Base-by-base conservation (phyloP, 2,113 vertebrate genomes). In the Nibea albiflora region DNA sequence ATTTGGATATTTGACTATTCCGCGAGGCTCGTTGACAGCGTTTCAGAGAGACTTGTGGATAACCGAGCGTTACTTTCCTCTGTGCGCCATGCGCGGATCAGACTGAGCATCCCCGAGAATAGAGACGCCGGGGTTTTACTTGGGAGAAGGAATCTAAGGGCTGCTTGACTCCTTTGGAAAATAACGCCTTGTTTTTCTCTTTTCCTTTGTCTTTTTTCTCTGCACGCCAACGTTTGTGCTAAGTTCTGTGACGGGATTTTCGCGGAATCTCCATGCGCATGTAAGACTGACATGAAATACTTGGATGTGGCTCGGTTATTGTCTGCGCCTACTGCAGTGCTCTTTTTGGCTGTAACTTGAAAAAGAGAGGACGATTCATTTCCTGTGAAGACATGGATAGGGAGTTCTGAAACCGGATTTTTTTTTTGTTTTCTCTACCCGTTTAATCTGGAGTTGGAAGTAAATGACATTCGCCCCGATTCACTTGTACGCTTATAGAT, bases 271-370 rank as follows among this genome's bases (percentile, higher is more conserved):
- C 46, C 24, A 11, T 72, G 83, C 62, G 65, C 77, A 56, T 80
- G 35, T 60, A 47, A 84, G 82, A 91, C 78, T 84, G 89, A 82
- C 88, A 85, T 78, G 86, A 80, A 76, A 87, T 73, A 91, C 88
- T 93, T 88, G 91, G 90, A 94, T 84, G 82, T 85, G 83, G 90
- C 79, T 89, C 61, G 65, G 74, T 50, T 85, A 66, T 68, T 76
- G 68, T 85, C 73, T 89, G 83, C 89, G 73, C 65, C 58, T 74
- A 74, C 89, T 92, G 90, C 91, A 73, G 90, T 75, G 68, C 73
- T 90, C 71, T 73, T 87, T 80, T 73, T 81, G 88, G 85, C 88
- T 87, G 78, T 78, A 88, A 90, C 80, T 89, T 91, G 75, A 76
- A 85, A 67, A 83, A 80, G 17, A 78, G 35, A 78, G 63, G 60